Evolutionary conservation across 2,113 vertebrate species (phyloP).

Genomic region (Otocyon megalotis): DNA sequence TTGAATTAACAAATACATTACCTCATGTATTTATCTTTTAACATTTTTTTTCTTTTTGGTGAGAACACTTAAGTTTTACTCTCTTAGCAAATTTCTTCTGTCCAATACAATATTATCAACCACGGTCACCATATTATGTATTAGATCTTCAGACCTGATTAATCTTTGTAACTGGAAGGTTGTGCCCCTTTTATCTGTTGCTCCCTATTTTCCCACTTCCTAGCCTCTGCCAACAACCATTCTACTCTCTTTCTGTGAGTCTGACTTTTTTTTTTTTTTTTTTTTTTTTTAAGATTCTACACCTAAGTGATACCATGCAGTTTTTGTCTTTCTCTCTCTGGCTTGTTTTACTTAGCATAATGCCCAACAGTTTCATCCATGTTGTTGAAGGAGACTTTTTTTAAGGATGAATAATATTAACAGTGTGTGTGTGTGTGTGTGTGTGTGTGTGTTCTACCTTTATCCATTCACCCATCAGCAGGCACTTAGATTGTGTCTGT

Average conservation of each 20-base stretch:
- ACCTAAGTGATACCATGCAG: not conserved
- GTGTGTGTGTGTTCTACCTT: not conserved
- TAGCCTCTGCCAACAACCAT: not conserved
- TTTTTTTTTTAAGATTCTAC: not conserved
- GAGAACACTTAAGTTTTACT: not conserved
- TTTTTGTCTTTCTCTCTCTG: not conserved
- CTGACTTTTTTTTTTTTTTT: not conserved
- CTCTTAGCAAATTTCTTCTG: not conserved
- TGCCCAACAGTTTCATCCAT: not conserved
- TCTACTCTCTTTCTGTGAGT: not conserved
- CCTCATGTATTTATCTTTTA: not conserved
- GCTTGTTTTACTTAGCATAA: not conserved
- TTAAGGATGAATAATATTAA: not conserved
- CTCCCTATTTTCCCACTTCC: not conserved
- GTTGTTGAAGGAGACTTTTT: not conserved
- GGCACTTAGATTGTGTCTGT: not conserved
- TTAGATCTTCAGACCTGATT: not conserved
- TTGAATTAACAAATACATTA: not conserved
- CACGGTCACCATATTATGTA: not conserved
- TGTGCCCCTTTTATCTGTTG: not conserved
- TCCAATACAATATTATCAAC: not conserved
- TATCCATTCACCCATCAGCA: not conserved
- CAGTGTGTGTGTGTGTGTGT: not conserved
- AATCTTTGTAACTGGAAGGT: not conserved
- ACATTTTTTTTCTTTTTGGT: not conserved